A percentile compares a stretch with the other conserved stretches of the same genome.
phyloP scores from a whole-genome alignment of 2,888 invertebrate genomes.

The Chymomyza fuscimana region DNA sequence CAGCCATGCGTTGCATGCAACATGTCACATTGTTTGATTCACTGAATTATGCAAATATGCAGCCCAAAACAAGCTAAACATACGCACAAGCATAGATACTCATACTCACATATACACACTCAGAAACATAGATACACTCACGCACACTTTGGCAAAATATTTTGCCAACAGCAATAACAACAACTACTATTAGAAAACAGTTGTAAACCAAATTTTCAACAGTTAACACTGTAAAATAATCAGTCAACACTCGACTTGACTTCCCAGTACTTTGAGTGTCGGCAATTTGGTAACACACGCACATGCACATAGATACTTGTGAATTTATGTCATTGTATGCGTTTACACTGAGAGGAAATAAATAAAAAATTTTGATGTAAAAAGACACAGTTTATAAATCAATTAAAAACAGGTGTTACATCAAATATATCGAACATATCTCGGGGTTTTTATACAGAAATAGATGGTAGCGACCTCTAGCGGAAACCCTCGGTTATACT shows the following conservation, averaged over 20 bases:
- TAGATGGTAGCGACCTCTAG: too few species aligned
- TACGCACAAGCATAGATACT: neutral
- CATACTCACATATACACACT: slow-evolving; percentile 9
- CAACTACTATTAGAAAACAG: slow-evolving; percentile 7
- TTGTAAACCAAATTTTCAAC: neutral
- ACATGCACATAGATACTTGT: slow-evolving; percentile 6
- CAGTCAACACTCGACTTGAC: slow-evolving; percentile 26
- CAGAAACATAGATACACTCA: neutral
- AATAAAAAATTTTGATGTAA: too few species aligned
- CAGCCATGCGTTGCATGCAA: slow-evolving; percentile 69
- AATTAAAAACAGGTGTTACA: too few species aligned
- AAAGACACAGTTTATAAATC: too few species aligned
- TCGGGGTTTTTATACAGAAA: too few species aligned
- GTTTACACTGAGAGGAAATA: slow-evolving; percentile 12
- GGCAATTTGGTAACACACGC: neutral
- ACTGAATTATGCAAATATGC: slow-evolving; percentile 70
- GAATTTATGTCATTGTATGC: slow-evolving; percentile 13
- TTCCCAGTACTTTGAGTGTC: slow-evolving; percentile 34
- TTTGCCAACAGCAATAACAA: slow-evolving; percentile 23
- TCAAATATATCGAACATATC: too few species aligned
- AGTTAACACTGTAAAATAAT: slow-evolving; percentile 16
- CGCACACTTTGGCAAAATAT: slow-evolving; percentile 25
- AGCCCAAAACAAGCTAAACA: slow-evolving; percentile 7
- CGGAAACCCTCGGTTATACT: too few species aligned
- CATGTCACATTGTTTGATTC: slow-evolving; percentile 69